A percentile compares a stretch with the other conserved stretches of the same genome.
Conservation (phyloP, 2,113 vertebrate species). For the Halcyon senegalensis region DNA sequence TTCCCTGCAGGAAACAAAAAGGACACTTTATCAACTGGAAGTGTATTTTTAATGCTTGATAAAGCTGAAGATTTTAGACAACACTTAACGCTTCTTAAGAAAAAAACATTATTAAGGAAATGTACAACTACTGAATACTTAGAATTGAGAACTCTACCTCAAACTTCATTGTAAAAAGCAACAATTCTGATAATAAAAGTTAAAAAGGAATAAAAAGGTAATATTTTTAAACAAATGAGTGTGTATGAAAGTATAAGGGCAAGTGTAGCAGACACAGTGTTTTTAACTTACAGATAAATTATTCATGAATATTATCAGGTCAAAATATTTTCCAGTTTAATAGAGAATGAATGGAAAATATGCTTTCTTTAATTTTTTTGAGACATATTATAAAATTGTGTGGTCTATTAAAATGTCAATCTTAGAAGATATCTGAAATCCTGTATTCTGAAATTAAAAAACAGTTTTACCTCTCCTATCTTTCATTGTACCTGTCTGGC, state of each 20-base stretch:
- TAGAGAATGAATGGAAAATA: background rate
- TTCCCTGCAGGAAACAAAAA: background rate
- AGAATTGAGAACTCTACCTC: conserved; percentile 51
- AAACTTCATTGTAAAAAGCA: conserved; percentile 51
- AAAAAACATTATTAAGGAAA: conserved; percentile 21
- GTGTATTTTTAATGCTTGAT: conserved; percentile 13
- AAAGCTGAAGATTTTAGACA: conserved; percentile 47
- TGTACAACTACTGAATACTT: conserved; percentile 15
- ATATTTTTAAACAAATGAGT: background rate
- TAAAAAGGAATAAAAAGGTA: background rate
- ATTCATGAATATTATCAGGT: background rate
- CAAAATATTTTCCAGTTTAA: background rate
- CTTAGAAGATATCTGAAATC: background rate
- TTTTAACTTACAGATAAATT: background rate
- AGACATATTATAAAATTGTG: background rate
- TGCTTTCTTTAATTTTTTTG: background rate
- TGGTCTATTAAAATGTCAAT: background rate
- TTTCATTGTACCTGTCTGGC: background rate
- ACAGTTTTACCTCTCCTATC: background rate
- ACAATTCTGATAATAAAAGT: background rate
- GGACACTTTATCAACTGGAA: conserved; percentile 10
- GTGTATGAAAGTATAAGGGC: background rate
- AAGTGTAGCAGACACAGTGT: background rate
- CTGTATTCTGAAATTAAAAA: conserved; percentile 23
- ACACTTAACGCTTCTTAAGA: background rate